Evolutionary conservation across 2,888 invertebrate species (phyloP), one percentile per base, ranked within the genome.

Genomic region (Himalopsyche anomala): DNA sequence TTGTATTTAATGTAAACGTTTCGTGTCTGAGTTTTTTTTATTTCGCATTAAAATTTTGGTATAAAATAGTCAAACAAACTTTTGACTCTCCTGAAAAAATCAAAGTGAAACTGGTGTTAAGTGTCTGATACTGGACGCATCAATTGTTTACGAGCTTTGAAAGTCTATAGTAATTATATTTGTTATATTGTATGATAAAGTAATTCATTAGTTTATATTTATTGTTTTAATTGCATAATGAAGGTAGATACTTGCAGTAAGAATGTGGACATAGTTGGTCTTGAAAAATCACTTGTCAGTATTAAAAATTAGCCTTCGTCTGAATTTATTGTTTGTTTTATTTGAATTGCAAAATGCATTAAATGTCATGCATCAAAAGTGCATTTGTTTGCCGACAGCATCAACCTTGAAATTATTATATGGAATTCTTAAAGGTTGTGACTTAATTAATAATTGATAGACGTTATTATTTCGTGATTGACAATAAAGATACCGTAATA

Each of bases 361-460:
- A 74, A 74, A 74, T 74, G 74, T 74, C 74, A 74, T 74, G 74
- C 74, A 74, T 74, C 74, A 74, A 74, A 51, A 74, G 74, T 74
- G 74, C 74, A 74, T 74, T 74, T 74, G 36, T 74, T 74, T 38
- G 15, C 36, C 8, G 74, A 74, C 36, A 74, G 12, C 15, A 74
- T 74, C 74, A 74, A 74, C 74, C 74, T 74, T 74, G 74, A 74
- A 36, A 74, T 74, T 74, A 36, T 36, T 36, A 36, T 36, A 74
- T 74, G 74, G 74, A 74, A 74, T 74, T 74, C 74, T 9, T 74
- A 74, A 74, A 74, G 74, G 74, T 74, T 74, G 74, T 74, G 74
- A 74, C 74, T 74, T 74, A 74, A 74, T 74, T 38, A 74, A 74
- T 15, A 36, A 28, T 36, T 74, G 74, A 74, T 74, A 74, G 74